Conservation (phyloP, 2,797 vertebrate species). For the Gambelia wislizenii region DNA sequence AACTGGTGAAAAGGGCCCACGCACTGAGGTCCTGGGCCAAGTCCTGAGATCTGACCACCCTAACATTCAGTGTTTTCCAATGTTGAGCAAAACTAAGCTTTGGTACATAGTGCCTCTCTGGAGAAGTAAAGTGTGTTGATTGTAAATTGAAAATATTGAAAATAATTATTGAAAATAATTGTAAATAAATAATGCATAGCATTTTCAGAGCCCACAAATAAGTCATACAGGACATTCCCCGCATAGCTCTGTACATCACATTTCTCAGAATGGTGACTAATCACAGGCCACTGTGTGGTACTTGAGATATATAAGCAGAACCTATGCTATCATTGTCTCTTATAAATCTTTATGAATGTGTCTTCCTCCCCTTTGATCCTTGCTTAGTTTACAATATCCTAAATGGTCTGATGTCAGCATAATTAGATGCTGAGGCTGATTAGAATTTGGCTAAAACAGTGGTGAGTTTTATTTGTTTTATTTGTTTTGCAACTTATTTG, state of each 20-base stretch:
- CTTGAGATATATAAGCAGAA: neutral
- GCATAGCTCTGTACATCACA: neutral
- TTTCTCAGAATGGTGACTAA: neutral
- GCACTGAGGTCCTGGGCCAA: too few relatives aligned
- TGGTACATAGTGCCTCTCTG: neutral
- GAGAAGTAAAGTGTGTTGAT: neutral
- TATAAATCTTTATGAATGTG: neutral
- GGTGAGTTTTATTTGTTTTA: neutral
- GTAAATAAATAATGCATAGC: neutral
- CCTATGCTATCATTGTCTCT: neutral
- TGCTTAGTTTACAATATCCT: neutral
- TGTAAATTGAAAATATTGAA: neutral
- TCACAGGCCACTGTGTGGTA: neutral
- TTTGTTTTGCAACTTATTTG: neutral
- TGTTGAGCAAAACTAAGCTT: neutral
- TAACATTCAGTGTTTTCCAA: neutral
- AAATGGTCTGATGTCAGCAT: constrained; percentile 13
- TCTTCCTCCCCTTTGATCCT: neutral
- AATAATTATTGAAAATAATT: neutral
- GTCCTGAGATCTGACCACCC: too few relatives aligned
- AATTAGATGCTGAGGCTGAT: constrained; percentile 5
- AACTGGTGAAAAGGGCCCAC: too few relatives aligned
- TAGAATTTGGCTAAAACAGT: neutral
- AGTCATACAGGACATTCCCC: neutral
- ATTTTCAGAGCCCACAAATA: neutral